Evolutionary conservation across 2,888 invertebrate species (phyloP), one percentile per base, ranked within the genome.

Genomic region (Exephanes ischioxanthus): DNA sequence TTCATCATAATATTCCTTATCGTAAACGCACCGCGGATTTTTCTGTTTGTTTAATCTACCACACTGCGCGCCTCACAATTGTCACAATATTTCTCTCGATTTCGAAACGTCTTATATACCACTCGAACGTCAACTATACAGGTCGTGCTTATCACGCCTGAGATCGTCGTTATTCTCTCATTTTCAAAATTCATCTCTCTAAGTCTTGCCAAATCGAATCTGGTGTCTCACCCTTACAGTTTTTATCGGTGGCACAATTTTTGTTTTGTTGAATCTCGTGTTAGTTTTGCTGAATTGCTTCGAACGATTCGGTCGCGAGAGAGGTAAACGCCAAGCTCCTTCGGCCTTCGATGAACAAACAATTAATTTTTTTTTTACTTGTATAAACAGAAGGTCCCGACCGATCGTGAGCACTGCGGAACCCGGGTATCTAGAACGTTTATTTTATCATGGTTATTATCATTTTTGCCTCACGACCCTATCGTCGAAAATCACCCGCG

Each of bases 101-200:
- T 79, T 79, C 80, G 77, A 80, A 86, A 84, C 83, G 83, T 83
- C 83, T 86, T 63, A 71, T 63, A 7, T 85, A 81, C 61, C 55
- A 63, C 68, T 55, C 80, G 55, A 77, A 77, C 71, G 71, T 26
- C 61, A 63, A 67, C 66, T 67, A 19, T 22, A 53, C 53, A 73
- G 3, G 16, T 66, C 55, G 67, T 37, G 33, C 45, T 70, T 63
- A 66, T 51, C 33, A 14, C 66, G 14, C 55, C 22, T 14, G 58
- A 75, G 22, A 61, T 76, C 72, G 19, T 79, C 75, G 9, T 45
- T 79, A 70, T 75, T 68, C 75, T 71, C 19, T 55, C 48, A 30
- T n/a, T 71, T 37, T 58, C n/a, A n/a, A 14, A 37, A 55, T 73
- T n/a, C 41, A 53, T 73, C 55, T 58, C 45, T 70, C 37, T 33